Percentiles rank a stretch among this genome's conserved stretches.
Conservation (phyloP, 2,888 invertebrate species). For the Diarsia mendica region DNA sequence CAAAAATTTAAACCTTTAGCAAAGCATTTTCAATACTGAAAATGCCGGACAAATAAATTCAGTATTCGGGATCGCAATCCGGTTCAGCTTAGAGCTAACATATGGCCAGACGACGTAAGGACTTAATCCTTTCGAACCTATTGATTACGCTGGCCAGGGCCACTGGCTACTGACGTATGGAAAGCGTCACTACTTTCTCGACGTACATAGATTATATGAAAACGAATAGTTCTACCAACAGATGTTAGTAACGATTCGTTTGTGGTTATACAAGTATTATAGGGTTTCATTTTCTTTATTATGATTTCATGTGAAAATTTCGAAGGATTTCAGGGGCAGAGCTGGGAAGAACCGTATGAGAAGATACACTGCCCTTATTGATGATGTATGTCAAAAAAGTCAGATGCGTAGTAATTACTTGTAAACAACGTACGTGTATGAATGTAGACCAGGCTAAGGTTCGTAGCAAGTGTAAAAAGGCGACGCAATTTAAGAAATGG, state of each 20-base stretch:
- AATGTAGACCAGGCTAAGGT: neutral
- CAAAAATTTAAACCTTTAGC: neutral
- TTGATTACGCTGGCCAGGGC: slow-evolving; percentile 34
- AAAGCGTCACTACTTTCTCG: slow-evolving; percentile 44
- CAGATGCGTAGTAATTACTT: neutral
- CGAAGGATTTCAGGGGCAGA: neutral
- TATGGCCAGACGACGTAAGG: slow-evolving; percentile 24
- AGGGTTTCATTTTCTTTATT: neutral
- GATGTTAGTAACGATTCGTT: neutral
- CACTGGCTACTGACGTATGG: slow-evolving; percentile 36
- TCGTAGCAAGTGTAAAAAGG: neutral
- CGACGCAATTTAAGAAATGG: neutral
- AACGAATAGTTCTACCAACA: neutral
- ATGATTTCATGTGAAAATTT: slow-evolving; percentile 4
- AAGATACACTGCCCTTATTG: neutral
- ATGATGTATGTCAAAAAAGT: neutral
- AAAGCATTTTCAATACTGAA: slow-evolving; percentile 1
- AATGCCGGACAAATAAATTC: slow-evolving; percentile 25
- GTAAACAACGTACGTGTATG: neutral
- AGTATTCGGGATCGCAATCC: slow-evolving; percentile 14
- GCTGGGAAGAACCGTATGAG: neutral
- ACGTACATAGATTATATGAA: slow-evolving; percentile 18
- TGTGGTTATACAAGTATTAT: neutral
- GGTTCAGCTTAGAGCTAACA: slow-evolving; percentile 18
- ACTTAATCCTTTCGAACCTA: slow-evolving; percentile 53